A percentile compares a stretch with the other conserved stretches of the same genome.
Conservation (phyloP, 2,888 invertebrate genomes). For the Volucella inflata region DNA sequence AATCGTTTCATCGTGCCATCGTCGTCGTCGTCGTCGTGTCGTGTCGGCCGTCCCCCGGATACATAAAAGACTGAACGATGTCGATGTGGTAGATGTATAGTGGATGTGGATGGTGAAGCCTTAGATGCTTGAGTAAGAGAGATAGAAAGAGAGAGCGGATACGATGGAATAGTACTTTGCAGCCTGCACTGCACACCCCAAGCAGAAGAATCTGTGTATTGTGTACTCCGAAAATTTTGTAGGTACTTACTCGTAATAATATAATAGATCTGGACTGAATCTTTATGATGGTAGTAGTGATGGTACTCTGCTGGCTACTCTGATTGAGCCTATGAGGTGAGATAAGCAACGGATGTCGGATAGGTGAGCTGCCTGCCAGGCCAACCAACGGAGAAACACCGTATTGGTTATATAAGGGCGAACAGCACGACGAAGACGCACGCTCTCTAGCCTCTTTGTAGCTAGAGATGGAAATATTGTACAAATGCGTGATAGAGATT, state of each 20-base stretch:
- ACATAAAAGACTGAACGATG: conserved; percentile 23
- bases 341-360: conserved; percentile 71
- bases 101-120: conserved; percentile 25
- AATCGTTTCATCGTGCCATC: conserved; percentile 26
- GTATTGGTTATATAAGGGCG: conserved; percentile 61
- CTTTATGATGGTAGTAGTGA: conserved; percentile 12
- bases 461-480: conserved; percentile 16
- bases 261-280: conserved; percentile 43
- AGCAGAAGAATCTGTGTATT: conserved; percentile 61
- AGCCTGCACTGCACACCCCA: conserved; percentile 47
- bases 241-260: neutral
- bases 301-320: conserved; percentile 27
- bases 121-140: conserved; percentile 57
- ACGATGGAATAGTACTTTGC: conserved; percentile 9
- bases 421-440: conserved; percentile 62
- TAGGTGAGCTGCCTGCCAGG: conserved; percentile 57
- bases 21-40: neutral
- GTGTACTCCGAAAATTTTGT: conserved; percentile 36
- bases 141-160: conserved; percentile 40
- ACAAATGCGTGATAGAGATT: conserved; percentile 39
- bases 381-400: conserved; percentile 47
- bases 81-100: too few relatives aligned
- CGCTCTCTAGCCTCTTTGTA: conserved; percentile 22
- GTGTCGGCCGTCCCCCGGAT: conserved; percentile 37
- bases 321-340: conserved; percentile 49